These are phyloP conservation scores for Acyrthosiphon pisum DNA, from an alignment of 1,140 invertebrate genomes.

Conservation along the genomic window DNA sequence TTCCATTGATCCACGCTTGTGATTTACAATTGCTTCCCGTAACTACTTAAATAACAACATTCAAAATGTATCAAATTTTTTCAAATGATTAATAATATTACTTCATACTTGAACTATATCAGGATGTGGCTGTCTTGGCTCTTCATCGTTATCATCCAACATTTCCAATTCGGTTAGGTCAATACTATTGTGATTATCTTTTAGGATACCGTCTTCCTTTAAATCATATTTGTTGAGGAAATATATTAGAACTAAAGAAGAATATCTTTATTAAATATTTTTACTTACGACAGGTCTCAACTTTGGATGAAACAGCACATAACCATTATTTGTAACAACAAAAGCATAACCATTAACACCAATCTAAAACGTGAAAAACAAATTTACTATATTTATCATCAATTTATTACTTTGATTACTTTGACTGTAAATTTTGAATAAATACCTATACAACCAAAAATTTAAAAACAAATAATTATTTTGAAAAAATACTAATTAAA, in stretches of 20 bases:
- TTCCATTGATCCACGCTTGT: constrained; percentile 71
- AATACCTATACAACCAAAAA: constrained; percentile 59
- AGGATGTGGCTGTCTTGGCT: constrained; percentile 60
- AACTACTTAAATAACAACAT: constrained; percentile 65
- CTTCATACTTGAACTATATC: constrained; percentile 61
- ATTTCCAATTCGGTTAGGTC: constrained; percentile 96
- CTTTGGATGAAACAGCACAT: constrained; percentile 82
- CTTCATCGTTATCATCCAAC: constrained; percentile 70
- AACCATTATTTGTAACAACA: constrained; percentile 95
- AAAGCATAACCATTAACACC: constrained; percentile 96
- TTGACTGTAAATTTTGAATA: constrained; percentile 68
- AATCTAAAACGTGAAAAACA: constrained; percentile 68
- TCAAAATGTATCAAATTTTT: not conserved
- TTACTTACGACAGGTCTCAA: constrained; percentile 75
- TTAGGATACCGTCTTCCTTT: constrained; percentile 75
- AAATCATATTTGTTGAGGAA: constrained; percentile 57
- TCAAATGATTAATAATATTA: constrained; percentile 56
- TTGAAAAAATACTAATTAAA: not conserved
- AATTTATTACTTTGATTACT: not conserved
- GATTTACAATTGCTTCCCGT: constrained; percentile 76
- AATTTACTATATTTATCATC: not conserved
- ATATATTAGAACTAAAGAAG: not conserved
- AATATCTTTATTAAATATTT: not conserved
- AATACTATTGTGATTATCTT: constrained; percentile 94
- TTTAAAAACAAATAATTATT: not conserved